Evolutionary conservation across 1,140 invertebrate species (phyloP).

Genomic region (Bombus confusus): DNA sequence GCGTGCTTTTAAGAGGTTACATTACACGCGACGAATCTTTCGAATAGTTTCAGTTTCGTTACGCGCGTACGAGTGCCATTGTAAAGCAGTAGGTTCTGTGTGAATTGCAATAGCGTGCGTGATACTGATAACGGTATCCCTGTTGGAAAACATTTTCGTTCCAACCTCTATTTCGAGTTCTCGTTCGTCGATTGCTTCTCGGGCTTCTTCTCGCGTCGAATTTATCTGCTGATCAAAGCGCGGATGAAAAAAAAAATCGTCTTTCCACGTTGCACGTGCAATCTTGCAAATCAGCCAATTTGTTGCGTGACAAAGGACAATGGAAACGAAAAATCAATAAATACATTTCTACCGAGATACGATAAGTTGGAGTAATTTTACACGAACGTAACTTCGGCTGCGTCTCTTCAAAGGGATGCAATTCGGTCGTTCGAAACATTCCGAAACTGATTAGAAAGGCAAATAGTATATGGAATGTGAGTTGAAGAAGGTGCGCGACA

Average conservation of each 20-base stretch:
- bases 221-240: neutral
- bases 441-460: neutral
- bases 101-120: constrained; percentile 16
- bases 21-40: too few relatives aligned
- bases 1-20: too few relatives aligned
- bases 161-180: neutral
- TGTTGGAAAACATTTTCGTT: neutral
- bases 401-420: neutral
- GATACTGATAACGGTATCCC: neutral
- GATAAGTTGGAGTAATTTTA: too few relatives aligned
- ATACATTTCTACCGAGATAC: too few relatives aligned
- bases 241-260: too few relatives aligned
- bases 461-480: neutral
- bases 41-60: neutral
- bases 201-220: neutral
- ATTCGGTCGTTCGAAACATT: neutral
- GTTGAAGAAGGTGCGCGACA: neutral
- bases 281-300: neutral
- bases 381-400: too few relatives aligned
- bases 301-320: neutral
- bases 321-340: too few relatives aligned
- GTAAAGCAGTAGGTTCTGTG: neutral
- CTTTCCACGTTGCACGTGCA: neutral
- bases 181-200: neutral
- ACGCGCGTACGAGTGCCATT: neutral